Conservation (phyloP, 2,113 vertebrate genomes). For the Coturnix japonica region DNA sequence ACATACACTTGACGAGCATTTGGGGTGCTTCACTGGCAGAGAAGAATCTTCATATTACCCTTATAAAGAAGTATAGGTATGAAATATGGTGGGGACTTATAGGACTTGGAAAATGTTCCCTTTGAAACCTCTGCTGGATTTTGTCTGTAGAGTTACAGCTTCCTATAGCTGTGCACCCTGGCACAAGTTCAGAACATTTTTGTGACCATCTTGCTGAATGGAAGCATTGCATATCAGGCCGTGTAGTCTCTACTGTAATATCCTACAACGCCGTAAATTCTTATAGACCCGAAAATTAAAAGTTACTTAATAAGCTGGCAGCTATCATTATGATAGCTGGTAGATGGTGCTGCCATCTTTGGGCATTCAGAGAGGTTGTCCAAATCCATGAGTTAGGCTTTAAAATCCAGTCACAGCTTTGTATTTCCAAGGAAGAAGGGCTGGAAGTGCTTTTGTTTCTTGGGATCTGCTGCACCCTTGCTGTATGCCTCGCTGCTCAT, state of each 20-base stretch:
- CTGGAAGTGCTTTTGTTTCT: background rate
- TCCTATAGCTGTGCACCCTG: background rate
- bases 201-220: background rate
- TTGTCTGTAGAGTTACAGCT: background rate
- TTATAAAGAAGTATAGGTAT: background rate
- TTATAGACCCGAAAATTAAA: background rate
- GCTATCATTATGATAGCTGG: rapidly evolving
- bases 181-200: background rate
- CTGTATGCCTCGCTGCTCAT: background rate
- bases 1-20: background rate
- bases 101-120: background rate
- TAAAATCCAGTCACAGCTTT: background rate
- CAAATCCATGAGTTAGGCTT: background rate
- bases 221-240: background rate
- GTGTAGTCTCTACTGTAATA: background rate
- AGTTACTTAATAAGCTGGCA: background rate
- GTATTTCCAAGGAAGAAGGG: too few species aligned
- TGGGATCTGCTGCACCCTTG: background rate
- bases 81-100: background rate
- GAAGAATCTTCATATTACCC: background rate
- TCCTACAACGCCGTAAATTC: background rate
- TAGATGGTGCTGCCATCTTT: background rate
- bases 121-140: background rate
- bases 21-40: background rate
- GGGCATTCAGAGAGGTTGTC: background rate